Percentiles rank a stretch among this genome's conserved stretches.
Conservation (phyloP, 1,140 invertebrate genomes). For the Oreohelix idahoensis region DNA sequence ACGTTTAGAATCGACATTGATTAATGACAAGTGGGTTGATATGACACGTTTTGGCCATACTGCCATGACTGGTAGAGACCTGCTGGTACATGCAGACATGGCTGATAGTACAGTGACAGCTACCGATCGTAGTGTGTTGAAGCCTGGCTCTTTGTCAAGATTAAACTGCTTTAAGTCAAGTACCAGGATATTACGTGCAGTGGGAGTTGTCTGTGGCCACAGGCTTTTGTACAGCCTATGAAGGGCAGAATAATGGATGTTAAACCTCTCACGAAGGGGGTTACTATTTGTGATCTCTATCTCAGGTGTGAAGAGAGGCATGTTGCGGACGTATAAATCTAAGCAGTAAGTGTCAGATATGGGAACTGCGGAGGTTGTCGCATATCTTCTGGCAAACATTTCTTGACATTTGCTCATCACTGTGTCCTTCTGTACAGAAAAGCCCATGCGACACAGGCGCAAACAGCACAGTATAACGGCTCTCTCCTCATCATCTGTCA, state of each 20-base stretch:
- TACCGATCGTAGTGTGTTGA: not conserved
- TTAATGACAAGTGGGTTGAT: not conserved
- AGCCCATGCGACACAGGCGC: conserved; percentile 22
- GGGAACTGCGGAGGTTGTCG: not conserved
- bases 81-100: not conserved
- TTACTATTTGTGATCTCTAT: not conserved
- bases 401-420: conserved; percentile 7
- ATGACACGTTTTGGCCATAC: not conserved
- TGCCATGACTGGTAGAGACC: not conserved
- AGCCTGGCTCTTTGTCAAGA: not conserved
- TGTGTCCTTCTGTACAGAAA: not conserved
- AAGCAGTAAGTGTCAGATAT: not conserved
- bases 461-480: not conserved
- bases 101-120: not conserved
- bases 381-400: not conserved
- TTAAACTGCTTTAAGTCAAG: not conserved
- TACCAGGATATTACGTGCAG: not conserved
- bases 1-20: not conserved
- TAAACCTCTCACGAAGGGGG: not conserved
- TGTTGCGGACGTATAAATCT: not conserved
- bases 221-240: not conserved
- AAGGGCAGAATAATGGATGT: not conserved
- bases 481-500: not conserved
- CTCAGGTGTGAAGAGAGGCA: not conserved
- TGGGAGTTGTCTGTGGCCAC: not conserved